phyloP scores from a whole-genome alignment of 2,888 invertebrate species.

The Drepanosiphum platanoidis region DNA sequence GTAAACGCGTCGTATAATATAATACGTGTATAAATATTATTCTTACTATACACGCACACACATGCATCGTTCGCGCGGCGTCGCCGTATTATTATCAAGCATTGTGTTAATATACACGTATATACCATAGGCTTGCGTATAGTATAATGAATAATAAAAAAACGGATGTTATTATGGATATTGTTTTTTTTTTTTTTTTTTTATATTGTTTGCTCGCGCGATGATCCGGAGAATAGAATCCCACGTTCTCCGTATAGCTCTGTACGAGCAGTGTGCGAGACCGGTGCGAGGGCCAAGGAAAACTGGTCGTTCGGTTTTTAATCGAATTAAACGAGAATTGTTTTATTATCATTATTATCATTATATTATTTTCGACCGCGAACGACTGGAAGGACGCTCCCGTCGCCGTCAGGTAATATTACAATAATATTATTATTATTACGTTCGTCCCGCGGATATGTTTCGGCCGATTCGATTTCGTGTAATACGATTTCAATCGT shows the following conservation, averaged over 20 bases:
- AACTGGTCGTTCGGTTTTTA: conserved; percentile 21
- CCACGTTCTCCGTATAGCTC: not conserved
- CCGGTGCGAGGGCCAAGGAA: conserved; percentile 17
- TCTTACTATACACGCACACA: not conserved
- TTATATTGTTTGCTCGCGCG: conserved; percentile 13
- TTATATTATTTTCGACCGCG: not conserved
- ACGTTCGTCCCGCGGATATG: too few species aligned
- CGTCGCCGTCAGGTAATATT: too few species aligned
- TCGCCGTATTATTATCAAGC: not conserved
- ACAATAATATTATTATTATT: too few species aligned
- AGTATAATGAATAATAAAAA: conserved; percentile 9
- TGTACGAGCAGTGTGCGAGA: too few species aligned
- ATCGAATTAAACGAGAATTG: conserved; percentile 33
- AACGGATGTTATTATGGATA: conserved; percentile 3
- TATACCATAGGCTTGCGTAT: not conserved
- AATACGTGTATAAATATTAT: too few species aligned
- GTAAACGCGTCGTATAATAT: too few species aligned
- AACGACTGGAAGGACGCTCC: not conserved
- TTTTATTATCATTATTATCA: not conserved
- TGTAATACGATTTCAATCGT: not conserved
- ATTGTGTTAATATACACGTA: not conserved
- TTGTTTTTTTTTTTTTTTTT: too few species aligned
- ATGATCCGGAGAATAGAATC: conserved; percentile 40
- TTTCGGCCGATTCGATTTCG: not conserved
- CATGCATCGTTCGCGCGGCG: not conserved